Percentiles rank a stretch among this genome's conserved stretches.
Evolutionary conservation across 2,888 invertebrate genomes (phyloP).

Genomic region (Pharmacophagus antenor): DNA sequence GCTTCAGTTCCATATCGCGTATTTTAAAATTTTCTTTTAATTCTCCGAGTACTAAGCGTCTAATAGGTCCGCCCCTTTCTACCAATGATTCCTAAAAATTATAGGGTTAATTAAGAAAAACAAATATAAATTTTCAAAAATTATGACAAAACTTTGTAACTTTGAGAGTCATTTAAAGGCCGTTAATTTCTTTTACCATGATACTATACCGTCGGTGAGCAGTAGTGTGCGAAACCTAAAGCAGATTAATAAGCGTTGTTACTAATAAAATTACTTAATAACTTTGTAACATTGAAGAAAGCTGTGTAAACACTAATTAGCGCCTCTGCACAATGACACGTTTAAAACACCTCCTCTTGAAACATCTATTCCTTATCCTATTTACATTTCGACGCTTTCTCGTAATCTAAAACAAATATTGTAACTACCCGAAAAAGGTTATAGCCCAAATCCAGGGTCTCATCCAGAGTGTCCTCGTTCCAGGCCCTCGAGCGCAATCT

Average conservation of each 20-base stretch:
- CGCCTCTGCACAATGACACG: no score
- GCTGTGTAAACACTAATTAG: no score
- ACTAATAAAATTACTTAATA: no score
- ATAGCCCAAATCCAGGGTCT: conserved; percentile 66
- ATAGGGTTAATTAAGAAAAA: neutral
- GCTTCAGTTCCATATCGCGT: conserved; percentile 58
- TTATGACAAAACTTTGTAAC: neutral
- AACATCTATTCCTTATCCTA: no score
- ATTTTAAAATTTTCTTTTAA: conserved; percentile 62
- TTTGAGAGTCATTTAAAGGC: no score
- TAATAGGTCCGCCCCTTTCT: conserved; percentile 63
- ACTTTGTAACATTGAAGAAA: no score
- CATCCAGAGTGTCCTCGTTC: conserved; percentile 69
- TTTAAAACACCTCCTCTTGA: no score
- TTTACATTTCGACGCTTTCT: no score
- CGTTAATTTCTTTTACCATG: no score
- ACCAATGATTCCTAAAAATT: conserved; percentile 58
- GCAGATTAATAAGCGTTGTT: no score
- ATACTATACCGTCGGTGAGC: no score
- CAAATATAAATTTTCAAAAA: neutral
- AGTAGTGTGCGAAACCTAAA: no score
- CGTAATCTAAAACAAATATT: conserved; percentile 15
- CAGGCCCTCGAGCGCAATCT: conserved; percentile 60
- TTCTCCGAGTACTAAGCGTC: conserved; percentile 65
- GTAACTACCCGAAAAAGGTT: conserved; percentile 58